Evolutionary conservation across 2,113 vertebrate species (phyloP), one percentile per base, ranked within the genome.

Genomic region (Sisor rabdophorus): DNA sequence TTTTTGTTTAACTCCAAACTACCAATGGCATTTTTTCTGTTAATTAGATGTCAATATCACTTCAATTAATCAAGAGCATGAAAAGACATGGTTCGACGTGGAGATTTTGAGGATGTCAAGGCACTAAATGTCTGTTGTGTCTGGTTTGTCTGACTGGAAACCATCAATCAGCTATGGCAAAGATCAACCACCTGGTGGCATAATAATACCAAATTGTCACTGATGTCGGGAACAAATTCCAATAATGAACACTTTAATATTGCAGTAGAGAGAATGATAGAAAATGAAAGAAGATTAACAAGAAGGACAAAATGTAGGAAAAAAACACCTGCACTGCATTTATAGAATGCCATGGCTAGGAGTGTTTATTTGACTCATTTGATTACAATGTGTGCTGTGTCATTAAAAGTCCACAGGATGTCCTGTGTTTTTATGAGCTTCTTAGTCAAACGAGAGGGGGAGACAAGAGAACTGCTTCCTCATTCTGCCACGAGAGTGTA

Each of bases 391-490:
- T 60, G 73, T 84, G 85, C 84, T 70, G 61, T 88, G 88, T 86
- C 85, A 85, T 89, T 89, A 90, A 87, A 84, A 83, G 88, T 81
- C 85, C 80, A 64, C 85, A 89, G 87, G 87, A 91, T 89, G 88
- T 87, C 85, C 85, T 88, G 82, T 61, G 73, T 83, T 87, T 92
- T 90, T 88, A 89, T 86, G 86, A 88, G 87, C 65, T 85, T 87
- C 87, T 87, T 79, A 84, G 84, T 83, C 71, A 88, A 84, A 83
- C 84, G 83, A 53, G 73, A 70, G 76, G 82, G 73, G 81, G 79
- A 22, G 68, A 79, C 71, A 77, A 75, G 71, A 76, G 82, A 84
- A 86, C 86, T 78, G 77, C 84, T 88, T 87, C 86, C 88, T 83
- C 82, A 83, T 87, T 85, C 22, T 24, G 84, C 81, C 81, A 86